Evolutionary conservation across 37 sponge, comb jelly and placozoan genomes (phyloP).

Genomic region (Beroe forskalii): DNA sequence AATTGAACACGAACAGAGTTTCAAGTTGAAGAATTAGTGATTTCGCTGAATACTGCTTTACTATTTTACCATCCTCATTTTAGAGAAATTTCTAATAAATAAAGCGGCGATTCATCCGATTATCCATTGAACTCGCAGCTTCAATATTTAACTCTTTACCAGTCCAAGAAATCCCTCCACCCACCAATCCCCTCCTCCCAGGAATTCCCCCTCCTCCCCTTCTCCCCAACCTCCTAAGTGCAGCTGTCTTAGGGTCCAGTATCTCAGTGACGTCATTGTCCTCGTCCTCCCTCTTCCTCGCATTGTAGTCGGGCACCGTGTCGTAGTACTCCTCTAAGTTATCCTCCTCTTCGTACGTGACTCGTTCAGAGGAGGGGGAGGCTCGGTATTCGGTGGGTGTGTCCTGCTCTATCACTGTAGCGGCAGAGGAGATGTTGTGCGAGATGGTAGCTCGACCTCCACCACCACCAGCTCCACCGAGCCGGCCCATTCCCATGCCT

Average conservation of each 20-base stretch:
- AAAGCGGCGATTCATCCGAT: no score
- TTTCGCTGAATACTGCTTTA: no score
- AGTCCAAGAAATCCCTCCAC: no score
- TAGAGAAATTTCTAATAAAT: no score
- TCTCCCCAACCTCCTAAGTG: neutral
- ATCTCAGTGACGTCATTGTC: slow-evolving; percentile 40
- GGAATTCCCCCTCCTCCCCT: no score
- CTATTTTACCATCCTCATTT: no score
- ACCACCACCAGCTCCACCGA: no score
- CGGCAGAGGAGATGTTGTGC: neutral
- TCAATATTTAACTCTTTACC: no score
- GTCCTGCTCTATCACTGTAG: slow-evolving; percentile 11
- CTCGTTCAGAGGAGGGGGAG: neutral
- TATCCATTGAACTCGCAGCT: no score
- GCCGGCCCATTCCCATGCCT: slow-evolving; percentile 60
- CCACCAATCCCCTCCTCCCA: no score
- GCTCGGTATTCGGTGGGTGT: neutral
- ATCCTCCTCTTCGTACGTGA: neutral
- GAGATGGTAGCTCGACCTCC: slow-evolving; percentile 7
- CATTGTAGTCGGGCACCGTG: slow-evolving; percentile 3
- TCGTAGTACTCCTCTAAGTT: slow-evolving; percentile 27
- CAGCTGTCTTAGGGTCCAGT: slow-evolving; percentile 48
- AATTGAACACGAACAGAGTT: no score
- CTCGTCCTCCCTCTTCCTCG: neutral
- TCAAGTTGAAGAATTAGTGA: no score